Percentiles rank a stretch among this genome's conserved stretches.
phyloP scores from a whole-genome alignment of 2,888 invertebrate genomes.

The Incurvaria masculella region DNA sequence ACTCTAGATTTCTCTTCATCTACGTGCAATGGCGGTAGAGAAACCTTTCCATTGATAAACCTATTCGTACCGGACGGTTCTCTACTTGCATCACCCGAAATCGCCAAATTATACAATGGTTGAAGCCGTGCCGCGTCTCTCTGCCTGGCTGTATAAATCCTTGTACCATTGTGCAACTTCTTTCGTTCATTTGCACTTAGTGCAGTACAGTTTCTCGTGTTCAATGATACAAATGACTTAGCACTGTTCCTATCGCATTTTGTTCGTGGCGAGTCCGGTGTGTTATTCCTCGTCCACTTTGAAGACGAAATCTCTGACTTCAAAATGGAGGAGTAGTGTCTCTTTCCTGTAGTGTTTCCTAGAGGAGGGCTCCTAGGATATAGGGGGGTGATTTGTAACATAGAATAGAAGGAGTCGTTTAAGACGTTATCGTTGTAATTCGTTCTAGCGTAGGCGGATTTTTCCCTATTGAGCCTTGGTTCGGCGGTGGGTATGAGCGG shows the following conservation, averaged over 20 bases:
- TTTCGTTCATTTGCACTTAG: conserved; percentile 35
- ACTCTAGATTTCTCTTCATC: conserved; percentile 43
- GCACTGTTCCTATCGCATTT: conserved; percentile 48
- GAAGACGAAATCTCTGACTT: conserved; percentile 48
- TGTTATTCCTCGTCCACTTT: conserved; percentile 41
- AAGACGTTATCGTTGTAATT: conserved; percentile 29
- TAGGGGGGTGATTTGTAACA: conserved; percentile 46
- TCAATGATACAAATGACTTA: conserved; percentile 45
- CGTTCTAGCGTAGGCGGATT: conserved; percentile 25
- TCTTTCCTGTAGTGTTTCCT: conserved; percentile 22
- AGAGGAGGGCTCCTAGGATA: conserved; percentile 37
- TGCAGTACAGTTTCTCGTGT: conserved; percentile 32
- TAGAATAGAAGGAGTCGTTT: conserved; percentile 38
- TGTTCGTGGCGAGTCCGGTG: conserved; percentile 38
- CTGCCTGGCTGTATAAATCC: conserved; percentile 39
- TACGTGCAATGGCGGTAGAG: conserved; percentile 40
- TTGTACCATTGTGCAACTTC: conserved; percentile 25
- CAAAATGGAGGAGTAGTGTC: conserved; percentile 36
- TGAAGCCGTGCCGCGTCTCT: conserved; percentile 36
- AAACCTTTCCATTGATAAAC: conserved; percentile 40
- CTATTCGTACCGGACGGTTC: conserved; percentile 23
- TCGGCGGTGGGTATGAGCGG: conserved; percentile 28
- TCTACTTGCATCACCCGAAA: conserved; percentile 26
- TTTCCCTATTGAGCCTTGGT: conserved; percentile 28
- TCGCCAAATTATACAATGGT: conserved; percentile 36